Evolutionary conservation across 1,140 invertebrate species (phyloP).

Genomic region (Myzus persicae): DNA sequence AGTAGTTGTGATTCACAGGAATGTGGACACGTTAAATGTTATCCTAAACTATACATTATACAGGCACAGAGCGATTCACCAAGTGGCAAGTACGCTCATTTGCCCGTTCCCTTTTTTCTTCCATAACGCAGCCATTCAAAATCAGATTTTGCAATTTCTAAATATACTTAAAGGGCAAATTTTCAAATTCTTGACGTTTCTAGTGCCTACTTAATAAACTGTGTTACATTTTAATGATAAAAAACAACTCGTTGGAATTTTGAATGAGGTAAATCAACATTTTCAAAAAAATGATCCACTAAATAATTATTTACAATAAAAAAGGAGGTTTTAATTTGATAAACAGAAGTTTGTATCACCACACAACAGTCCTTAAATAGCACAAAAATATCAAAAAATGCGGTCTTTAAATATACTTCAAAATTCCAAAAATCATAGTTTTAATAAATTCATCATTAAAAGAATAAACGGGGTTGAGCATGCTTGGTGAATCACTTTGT

Average conservation of each 20-base stretch:
- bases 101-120: background rate
- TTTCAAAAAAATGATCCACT: background rate
- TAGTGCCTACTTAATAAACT: no score
- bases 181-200: background rate
- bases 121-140: background rate
- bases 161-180: background rate
- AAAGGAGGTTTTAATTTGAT: background rate
- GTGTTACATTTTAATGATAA: no score
- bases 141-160: background rate
- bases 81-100: background rate
- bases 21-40: background rate
- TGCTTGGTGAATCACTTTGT: background rate
- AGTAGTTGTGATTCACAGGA: background rate
- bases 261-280: background rate
- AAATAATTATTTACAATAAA: background rate
- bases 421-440: background rate
- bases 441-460: background rate
- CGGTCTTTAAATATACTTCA: background rate
- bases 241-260: background rate
- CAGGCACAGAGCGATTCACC: background rate
- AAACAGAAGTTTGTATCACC: background rate
- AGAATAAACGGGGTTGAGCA: background rate
- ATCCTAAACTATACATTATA: background rate
- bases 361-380: background rate
- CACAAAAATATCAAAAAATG: background rate